Evolutionary conservation across 1,140 invertebrate genomes (phyloP), one percentile per base, ranked within the genome.

Genomic region (Neotoxoptera formosana): DNA sequence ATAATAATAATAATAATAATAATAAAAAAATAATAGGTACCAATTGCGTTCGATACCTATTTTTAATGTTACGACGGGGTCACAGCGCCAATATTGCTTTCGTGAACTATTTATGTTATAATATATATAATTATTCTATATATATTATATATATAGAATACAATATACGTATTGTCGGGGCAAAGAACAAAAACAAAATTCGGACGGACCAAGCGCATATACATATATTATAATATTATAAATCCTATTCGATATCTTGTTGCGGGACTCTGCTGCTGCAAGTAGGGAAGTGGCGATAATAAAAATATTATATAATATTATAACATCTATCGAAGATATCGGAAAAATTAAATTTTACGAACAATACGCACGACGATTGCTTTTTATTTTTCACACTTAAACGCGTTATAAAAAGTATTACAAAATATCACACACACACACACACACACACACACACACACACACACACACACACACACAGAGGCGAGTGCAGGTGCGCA

Each of bases 21-120:
- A 60, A 60, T 41, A 41, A 14, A 60, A 60, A 67, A 67, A 51
- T n/a, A 67, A 25, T 67, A 67, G 30, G 60, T n/a, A 30, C 60
- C 30, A 67, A 67, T 67, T 67, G 60, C 60, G 11, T 67, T 67
- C 25, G 21, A 67, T 67, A 67, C 25, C 25, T n/a, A 67, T 67
- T 67, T 48, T 60, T 60, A 60, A 60, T 60, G 56, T 60, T 60
- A 60, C 56, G 25, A 30, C 56, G 56, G 56, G 56, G 56, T 60
- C 56, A 60, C 30, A 60, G 25, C 56, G 56, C 56, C 56, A 60
- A 60, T 60, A 60, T 60, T 30, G 56, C 56, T 30, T 67, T 67
- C 60, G 60, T 67, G 60, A 67, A 67, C 60, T 67, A 67, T 67
- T 67, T 67, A 67, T 67, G 60, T n/a, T n/a, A 67, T 67, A n/a